Evolutionary conservation across 2,888 invertebrate species (phyloP).

Genomic region (Eucriotettix oculatus): DNA sequence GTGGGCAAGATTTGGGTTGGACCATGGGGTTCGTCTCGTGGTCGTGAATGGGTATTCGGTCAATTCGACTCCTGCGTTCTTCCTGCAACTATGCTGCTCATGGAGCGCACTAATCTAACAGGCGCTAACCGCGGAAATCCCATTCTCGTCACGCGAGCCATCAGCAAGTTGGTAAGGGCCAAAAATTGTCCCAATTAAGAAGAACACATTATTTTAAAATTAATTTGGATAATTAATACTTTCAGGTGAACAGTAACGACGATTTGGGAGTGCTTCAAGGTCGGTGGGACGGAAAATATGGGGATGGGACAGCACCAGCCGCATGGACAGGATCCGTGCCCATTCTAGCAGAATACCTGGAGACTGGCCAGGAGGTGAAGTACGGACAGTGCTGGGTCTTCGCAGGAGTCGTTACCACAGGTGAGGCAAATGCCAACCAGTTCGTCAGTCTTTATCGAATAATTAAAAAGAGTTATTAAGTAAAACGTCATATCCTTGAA

Average conservation of each 20-base stretch:
- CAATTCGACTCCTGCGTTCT: slow-evolving; percentile 59
- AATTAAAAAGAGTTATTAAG: too few relatives aligned
- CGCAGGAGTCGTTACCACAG: slow-evolving; percentile 62
- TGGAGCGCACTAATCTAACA: slow-evolving; percentile 46
- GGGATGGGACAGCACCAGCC: slow-evolving; percentile 56
- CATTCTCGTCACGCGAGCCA: slow-evolving; percentile 45
- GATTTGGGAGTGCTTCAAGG: slow-evolving; percentile 45
- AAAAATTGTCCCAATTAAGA: neutral
- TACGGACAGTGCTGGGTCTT: slow-evolving; percentile 86
- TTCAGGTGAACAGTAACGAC: slow-evolving; percentile 50
- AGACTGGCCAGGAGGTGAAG: slow-evolving; percentile 44
- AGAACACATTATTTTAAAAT: neutral
- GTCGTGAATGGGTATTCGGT: slow-evolving; percentile 71
- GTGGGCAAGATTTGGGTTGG: slow-evolving; percentile 79
- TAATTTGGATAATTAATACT: neutral
- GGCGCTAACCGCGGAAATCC: slow-evolving; percentile 50
- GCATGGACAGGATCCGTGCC: slow-evolving; percentile 68
- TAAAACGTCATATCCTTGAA: too few relatives aligned
- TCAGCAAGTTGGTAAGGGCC: slow-evolving; percentile 46
- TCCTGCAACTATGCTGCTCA: slow-evolving; percentile 50
- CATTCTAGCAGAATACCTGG: slow-evolving; percentile 53
- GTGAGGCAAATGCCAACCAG: slow-evolving; percentile 26
- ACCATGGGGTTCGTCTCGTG: slow-evolving; percentile 50
- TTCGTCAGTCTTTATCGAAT: too few relatives aligned
- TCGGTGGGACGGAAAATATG: slow-evolving; percentile 57